Percentiles rank a stretch among this genome's conserved stretches.
These are phyloP conservation scores for Drosophila sp. DNA, from an alignment of 1,140 invertebrate species.

Conservation along the genomic window DNA sequence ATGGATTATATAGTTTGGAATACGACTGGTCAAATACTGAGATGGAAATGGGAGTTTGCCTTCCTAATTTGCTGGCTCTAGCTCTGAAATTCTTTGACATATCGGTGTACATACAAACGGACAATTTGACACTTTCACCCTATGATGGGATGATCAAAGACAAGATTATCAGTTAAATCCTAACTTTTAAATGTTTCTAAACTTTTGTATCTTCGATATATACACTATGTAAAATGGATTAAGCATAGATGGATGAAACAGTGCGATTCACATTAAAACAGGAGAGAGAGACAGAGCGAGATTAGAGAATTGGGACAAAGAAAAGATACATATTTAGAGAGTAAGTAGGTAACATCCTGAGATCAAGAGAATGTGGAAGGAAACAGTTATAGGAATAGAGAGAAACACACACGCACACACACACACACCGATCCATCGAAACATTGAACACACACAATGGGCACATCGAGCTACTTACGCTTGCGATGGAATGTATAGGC, in stretches of 20 bases:
- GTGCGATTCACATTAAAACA: neutral
- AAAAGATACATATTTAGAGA: neutral
- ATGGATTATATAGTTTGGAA: too few species aligned
- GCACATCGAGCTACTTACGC: constrained; percentile 66
- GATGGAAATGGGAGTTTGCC: too few species aligned
- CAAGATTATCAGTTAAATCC: too few species aligned
- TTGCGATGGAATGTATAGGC: constrained; percentile 66
- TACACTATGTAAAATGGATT: neutral
- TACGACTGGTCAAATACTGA: too few species aligned
- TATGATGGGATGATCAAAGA: too few species aligned
- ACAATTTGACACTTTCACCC: too few species aligned
- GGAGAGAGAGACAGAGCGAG: neutral
- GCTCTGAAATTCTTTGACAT: too few species aligned
- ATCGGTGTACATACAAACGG: too few species aligned
- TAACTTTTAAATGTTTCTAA: too few species aligned
- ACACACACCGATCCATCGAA: constrained; percentile 31
- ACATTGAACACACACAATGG: constrained; percentile 30
- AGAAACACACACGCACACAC: neutral
- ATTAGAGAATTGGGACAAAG: neutral
- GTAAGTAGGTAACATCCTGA: neutral
- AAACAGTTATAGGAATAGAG: constrained; percentile 32
- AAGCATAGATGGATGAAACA: neutral
- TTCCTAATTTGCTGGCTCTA: too few species aligned
- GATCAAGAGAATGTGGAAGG: neutral
- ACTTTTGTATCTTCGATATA: too few species aligned